Base-by-base conservation (phyloP, 2,797 vertebrate species). In the Enteromius trimaculatus region DNA sequence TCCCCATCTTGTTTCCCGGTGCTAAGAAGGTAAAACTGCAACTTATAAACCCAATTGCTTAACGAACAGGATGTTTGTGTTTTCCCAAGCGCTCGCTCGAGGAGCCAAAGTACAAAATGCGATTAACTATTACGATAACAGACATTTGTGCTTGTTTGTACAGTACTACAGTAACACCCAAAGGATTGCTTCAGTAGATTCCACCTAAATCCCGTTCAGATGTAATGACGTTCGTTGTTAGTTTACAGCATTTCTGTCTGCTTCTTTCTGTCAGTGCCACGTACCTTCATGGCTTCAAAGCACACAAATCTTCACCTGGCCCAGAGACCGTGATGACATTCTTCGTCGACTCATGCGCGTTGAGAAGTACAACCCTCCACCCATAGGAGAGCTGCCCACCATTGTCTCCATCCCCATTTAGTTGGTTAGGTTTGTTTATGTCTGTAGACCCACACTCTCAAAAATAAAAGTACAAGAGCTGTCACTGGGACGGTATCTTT, bases 281-380 rank as follows among this genome's bases (percentile, higher is more conserved):
- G 93, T 96, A 10, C 95, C 95, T 0, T 92, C 90, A 83, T 96
- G 95, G 95, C 95, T 96, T 44, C 94, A 94, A 58, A 96, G 95
- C 93, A 96, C 95, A 0, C 93, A 95, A 4, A 89, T 96, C 44
- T 96, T 94, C 82, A 86, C 85, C 13, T 96, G 95, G 95, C 95
- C 95, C 3, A 88, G 91, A 0, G 94, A 95, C 86, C 90, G 92
- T 0, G 94, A 95, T 2, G 95, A 96, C 90, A 93, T 96, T 16
- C 88, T 96, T 51, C 92, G 95, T 26, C 92, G 95, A n/a, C 90
- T 96, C 51, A 96, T 96, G 94, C 92, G 95, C 51, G 92, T 96
- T 4, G 95, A 96, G 91, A 96, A 96, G 82, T 96, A 96, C 78
- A 93, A 94, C 44, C 94, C 95, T 0, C 95, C 95, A 0, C 95